These are phyloP conservation scores for Aplodontia rufa DNA, from an alignment of 2,113 vertebrate species.

Conservation along the genomic window DNA sequence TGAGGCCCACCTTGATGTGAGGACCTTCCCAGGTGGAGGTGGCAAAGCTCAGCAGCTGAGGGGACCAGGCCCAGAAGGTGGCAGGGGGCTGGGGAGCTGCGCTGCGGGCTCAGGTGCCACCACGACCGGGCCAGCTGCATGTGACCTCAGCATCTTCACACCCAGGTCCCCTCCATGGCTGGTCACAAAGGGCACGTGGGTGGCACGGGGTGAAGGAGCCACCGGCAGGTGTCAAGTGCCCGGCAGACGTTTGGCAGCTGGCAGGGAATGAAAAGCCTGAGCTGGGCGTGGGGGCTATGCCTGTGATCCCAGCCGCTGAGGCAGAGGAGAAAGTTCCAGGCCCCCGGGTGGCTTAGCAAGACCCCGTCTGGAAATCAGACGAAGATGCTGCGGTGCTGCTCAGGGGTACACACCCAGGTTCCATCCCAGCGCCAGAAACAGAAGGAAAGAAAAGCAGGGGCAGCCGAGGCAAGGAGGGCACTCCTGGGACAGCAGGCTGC, in stretches of 20 bases:
- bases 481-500: too few relatives aligned
- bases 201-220: accelerated
- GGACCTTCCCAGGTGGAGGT: too few relatives aligned
- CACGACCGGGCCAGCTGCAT: neutral
- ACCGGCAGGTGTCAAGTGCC: accelerated
- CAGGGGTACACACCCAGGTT: too few relatives aligned
- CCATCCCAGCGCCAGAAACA: too few relatives aligned
- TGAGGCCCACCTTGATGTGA: accelerated
- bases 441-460: too few relatives aligned
- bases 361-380: too few relatives aligned
- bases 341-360: too few relatives aligned
- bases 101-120: neutral
- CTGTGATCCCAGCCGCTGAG: too few relatives aligned
- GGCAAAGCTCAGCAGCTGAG: neutral
- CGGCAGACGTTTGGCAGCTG: accelerated
- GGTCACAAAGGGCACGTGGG: accelerated
- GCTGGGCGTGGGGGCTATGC: too few relatives aligned
- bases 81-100: neutral
- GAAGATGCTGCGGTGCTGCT: accelerated
- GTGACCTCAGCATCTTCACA: neutral
- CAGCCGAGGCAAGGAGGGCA: too few relatives aligned
- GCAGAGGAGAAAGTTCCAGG: too few relatives aligned
- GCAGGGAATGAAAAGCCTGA: neutral
- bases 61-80: neutral
- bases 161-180: neutral